Conservation (phyloP, 2,797 vertebrate species). For the Acridotheres tristis region DNA sequence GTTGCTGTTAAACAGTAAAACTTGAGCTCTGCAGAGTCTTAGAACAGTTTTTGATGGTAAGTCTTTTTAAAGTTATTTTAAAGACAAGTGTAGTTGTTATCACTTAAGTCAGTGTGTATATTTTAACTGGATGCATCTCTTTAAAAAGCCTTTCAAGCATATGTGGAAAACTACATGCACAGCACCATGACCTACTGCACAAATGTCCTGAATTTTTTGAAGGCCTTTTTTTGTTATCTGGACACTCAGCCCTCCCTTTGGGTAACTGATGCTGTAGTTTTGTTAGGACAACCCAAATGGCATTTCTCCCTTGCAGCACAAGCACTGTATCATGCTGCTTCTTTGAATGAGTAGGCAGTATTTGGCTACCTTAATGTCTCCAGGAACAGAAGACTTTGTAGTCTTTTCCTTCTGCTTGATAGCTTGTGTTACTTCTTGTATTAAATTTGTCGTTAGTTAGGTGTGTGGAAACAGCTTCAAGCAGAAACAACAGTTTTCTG, state of each 20-base stretch:
- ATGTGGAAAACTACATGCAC: background rate
- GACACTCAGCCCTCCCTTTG: background rate
- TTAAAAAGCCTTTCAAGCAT: background rate
- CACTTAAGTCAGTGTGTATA: background rate
- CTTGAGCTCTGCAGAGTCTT: background rate
- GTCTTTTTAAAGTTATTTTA: background rate
- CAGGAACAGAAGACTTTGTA: background rate
- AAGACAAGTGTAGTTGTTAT: background rate
- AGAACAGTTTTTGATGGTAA: background rate
- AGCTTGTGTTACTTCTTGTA: background rate
- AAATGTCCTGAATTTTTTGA: background rate
- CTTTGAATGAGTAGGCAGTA: background rate
- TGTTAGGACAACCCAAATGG: background rate
- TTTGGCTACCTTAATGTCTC: background rate
- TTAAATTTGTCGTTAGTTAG: background rate
- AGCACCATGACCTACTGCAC: background rate
- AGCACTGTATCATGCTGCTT: fast-evolving
- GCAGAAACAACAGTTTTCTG: background rate
- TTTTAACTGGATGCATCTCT: background rate
- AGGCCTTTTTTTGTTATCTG: background rate
- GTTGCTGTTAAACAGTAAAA: background rate
- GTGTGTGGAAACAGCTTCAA: background rate
- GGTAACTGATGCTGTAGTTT: background rate
- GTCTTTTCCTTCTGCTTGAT: background rate
- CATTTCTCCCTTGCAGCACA: background rate